Percentiles rank a stretch among this genome's conserved stretches.
Conservation (phyloP, 2,888 invertebrate genomes). For the Drosophila meridiana region DNA sequence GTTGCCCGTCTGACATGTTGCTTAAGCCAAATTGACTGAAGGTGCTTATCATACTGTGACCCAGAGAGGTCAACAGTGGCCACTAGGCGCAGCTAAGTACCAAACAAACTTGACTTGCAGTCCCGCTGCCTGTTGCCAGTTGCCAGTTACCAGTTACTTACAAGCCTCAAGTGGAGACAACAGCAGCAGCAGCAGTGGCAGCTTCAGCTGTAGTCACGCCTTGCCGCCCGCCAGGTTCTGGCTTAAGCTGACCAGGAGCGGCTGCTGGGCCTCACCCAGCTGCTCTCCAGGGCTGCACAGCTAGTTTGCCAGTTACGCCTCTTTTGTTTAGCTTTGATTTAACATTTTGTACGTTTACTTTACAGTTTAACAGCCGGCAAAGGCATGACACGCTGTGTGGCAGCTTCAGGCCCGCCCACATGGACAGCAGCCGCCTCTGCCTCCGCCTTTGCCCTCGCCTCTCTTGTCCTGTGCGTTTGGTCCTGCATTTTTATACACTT, state of each 20-base stretch:
- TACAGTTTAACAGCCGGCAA: constrained; percentile 73
- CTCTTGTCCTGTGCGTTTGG: neutral
- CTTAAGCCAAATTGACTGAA: neutral
- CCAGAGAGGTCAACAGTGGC: constrained; percentile 33
- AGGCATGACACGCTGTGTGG: constrained; percentile 59
- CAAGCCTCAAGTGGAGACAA: constrained; percentile 11
- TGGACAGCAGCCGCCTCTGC: neutral
- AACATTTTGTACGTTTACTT: constrained; percentile 79
- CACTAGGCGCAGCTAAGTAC: constrained; percentile 46
- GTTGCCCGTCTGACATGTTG: neutral
- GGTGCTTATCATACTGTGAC: constrained; percentile 11
- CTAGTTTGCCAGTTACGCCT: constrained; percentile 66
- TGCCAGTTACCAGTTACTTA: constrained; percentile 33
- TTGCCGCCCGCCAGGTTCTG: constrained; percentile 18
- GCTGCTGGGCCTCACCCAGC: neutral
- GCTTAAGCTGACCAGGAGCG: constrained; percentile 45
- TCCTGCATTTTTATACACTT: constrained; percentile 68
- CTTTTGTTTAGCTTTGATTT: constrained; percentile 78
- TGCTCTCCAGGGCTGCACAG: constrained; percentile 19
- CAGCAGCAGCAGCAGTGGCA: constrained; percentile 11
- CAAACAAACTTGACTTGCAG: constrained; percentile 47
- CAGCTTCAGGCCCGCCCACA: constrained; percentile 17
- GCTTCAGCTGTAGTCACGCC: constrained; percentile 22
- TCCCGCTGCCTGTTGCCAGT: constrained; percentile 37
- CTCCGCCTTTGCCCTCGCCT: neutral